A percentile compares a stretch with the other conserved stretches of the same genome.
Conservation (phyloP, 2,797 vertebrate species). For the Falco naumanni region DNA sequence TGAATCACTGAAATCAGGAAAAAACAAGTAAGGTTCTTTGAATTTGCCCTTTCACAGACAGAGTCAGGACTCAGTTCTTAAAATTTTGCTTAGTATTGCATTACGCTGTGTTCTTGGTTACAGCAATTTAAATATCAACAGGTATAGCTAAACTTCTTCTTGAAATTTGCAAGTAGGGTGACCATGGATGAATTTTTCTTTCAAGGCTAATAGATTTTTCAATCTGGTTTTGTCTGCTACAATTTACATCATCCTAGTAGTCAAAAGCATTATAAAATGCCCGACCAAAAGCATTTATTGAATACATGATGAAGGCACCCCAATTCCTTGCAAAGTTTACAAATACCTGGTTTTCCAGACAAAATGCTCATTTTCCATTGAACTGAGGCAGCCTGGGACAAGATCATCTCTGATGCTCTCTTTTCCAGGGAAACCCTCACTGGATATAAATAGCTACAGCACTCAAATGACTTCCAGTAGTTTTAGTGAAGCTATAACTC, state of each 20-base stretch:
- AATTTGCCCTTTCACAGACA: background rate
- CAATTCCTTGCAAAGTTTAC: background rate
- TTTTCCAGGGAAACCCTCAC: conserved; percentile 44
- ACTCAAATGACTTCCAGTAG: conserved; percentile 25
- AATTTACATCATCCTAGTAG: background rate
- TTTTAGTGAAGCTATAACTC: background rate
- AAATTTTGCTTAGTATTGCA: background rate
- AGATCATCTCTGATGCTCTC: background rate
- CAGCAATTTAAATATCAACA: background rate
- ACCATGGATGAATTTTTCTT: background rate
- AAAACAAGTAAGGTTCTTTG: background rate
- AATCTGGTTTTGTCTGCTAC: background rate
- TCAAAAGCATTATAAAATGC: background rate
- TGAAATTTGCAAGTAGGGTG: background rate
- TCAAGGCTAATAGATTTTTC: background rate
- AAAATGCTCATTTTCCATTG: background rate
- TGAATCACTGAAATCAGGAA: conserved; percentile 43
- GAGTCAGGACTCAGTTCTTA: background rate
- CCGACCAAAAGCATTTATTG: background rate
- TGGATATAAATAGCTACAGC: conserved; percentile 30
- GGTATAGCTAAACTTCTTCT: background rate
- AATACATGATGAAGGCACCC: background rate
- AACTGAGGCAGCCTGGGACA: background rate
- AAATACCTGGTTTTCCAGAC: background rate
- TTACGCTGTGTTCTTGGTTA: background rate